Percentiles rank a stretch among this genome's conserved stretches.
These are phyloP conservation scores for Andrena camellia DNA, from an alignment of 2,888 invertebrate species.

Conservation along the genomic window DNA sequence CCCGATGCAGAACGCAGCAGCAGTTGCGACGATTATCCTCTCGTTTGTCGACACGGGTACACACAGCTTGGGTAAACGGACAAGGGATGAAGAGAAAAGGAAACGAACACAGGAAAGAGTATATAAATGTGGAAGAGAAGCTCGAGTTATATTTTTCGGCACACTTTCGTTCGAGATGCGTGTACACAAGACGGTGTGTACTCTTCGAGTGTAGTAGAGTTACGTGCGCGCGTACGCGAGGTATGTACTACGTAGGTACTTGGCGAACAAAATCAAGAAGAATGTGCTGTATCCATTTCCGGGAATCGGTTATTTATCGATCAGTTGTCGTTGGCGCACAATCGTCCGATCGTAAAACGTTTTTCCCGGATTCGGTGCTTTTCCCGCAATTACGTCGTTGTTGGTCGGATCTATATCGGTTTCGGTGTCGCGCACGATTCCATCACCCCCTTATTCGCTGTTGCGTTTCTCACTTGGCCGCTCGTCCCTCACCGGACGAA, in stretches of 20 bases:
- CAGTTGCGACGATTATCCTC: background rate
- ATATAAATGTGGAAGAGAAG: background rate
- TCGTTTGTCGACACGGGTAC: background rate
- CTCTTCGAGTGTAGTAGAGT: background rate
- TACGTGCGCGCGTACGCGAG: background rate
- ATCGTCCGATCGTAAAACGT: background rate
- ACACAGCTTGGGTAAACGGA: background rate
- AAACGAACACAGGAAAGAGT: background rate
- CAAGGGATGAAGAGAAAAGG: background rate
- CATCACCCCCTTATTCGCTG: background rate
- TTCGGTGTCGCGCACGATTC: constrained; percentile 6
- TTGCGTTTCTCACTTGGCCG: background rate
- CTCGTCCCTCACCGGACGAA: constrained; percentile 3
- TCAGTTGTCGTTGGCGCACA: background rate
- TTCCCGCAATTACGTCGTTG: background rate
- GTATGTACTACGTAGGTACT: background rate
- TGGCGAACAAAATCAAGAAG: background rate
- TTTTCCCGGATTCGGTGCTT: too few species aligned
- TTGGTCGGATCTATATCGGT: too few species aligned
- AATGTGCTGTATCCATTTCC: too few species aligned
- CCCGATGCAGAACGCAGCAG: background rate
- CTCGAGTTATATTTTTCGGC: background rate
- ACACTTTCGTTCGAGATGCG: background rate
- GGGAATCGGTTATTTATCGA: background rate
- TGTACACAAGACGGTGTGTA: background rate